These are phyloP conservation scores for Diadema setosum DNA, from an alignment of 35 echinoderm and acorn worm species.

Conservation along the genomic window DNA sequence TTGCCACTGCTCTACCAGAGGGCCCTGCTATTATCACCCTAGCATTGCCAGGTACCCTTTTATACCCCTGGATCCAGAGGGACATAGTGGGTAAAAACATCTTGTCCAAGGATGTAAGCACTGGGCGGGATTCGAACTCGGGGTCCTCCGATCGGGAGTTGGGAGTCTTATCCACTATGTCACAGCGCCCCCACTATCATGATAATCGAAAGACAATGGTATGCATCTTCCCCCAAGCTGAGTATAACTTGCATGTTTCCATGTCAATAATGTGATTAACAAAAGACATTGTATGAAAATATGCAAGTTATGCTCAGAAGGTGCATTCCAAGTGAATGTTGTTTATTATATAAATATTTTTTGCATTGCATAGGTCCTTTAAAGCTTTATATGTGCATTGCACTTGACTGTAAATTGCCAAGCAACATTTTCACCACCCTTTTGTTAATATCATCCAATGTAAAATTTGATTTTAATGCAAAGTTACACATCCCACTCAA, in stretches of 20 bases:
- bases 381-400: no score
- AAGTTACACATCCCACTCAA: no score
- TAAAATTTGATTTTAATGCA: no score
- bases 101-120: background rate
- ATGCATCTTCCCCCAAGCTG: background rate
- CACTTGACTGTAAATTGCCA: no score
- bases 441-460: no score
- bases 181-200: background rate
- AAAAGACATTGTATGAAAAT: background rate
- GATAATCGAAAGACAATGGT: no score
- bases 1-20: background rate
- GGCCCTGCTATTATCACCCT: background rate
- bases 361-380: no score
- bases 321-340: background rate
- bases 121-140: background rate
- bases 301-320: background rate
- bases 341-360: background rate
- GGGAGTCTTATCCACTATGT: background rate
- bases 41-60: background rate
- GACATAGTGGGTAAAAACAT: background rate
- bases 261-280: background rate
- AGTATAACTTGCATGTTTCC: background rate
- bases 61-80: background rate
- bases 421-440: no score
- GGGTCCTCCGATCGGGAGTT: background rate